A percentile compares a stretch with the other conserved stretches of the same genome.
Evolutionary conservation across 2,797 vertebrate species (phyloP).

Genomic region (Semaprochilodus insignis): DNA sequence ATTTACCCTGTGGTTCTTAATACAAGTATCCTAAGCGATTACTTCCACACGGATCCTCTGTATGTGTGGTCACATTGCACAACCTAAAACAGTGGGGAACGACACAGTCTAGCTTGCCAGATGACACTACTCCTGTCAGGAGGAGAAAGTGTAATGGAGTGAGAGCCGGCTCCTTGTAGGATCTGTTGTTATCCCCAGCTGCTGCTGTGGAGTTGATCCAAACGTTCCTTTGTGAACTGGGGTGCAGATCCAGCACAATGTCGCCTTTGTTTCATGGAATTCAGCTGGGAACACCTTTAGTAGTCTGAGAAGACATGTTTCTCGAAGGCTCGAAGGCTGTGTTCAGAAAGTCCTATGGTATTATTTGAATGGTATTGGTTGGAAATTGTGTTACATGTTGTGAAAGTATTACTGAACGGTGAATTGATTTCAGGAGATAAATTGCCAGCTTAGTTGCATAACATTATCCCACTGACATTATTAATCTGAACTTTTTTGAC

Average conservation of each 20-base stretch:
- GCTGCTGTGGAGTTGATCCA: conserved; percentile 34
- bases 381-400: background rate
- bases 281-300: conserved; percentile 45
- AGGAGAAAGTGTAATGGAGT: background rate
- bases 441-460: background rate
- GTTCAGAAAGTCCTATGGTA: background rate
- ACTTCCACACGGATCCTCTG: conserved; percentile 11
- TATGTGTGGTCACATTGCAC: conserved; percentile 16
- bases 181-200: conserved; percentile 37
- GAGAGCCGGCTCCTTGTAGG: conserved; percentile 5
- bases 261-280: conserved; percentile 26
- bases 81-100: background rate
- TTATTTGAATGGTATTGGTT: background rate
- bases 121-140: conserved; percentile 8
- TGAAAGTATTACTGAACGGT: background rate
- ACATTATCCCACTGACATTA: background rate
- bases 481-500: too few species aligned
- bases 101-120: conserved; percentile 10
- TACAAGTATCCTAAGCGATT: conserved; percentile 5
- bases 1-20: background rate
- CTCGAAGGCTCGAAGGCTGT: background rate
- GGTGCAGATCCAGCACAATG: background rate
- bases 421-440: too few species aligned
- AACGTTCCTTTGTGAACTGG: conserved; percentile 11
- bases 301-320: background rate